Evolutionary conservation across 2,113 vertebrate species (phyloP).

Genomic region (Leucopsar rothschildi): DNA sequence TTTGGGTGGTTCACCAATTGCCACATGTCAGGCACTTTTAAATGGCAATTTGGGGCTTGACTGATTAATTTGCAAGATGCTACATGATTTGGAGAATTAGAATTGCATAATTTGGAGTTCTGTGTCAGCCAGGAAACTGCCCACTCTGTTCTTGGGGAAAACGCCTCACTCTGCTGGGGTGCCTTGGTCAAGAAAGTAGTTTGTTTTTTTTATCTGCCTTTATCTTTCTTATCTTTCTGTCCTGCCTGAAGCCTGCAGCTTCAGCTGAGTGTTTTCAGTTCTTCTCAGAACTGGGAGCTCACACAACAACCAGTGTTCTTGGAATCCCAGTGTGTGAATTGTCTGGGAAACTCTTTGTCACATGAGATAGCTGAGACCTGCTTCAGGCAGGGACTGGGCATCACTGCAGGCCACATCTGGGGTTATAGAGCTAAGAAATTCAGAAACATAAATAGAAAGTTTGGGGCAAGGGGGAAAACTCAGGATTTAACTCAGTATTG

Average conservation of each 20-base stretch:
- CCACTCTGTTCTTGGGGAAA: background rate
- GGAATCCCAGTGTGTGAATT: background rate
- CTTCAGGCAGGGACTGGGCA: background rate
- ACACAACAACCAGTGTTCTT: background rate
- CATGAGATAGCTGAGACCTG: fast-evolving
- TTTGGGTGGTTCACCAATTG: background rate
- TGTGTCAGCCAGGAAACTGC: background rate
- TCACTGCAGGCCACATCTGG: background rate
- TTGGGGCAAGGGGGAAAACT: background rate
- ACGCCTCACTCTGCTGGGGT: background rate
- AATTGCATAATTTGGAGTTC: background rate
- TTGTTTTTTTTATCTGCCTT: background rate
- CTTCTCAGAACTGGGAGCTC: background rate
- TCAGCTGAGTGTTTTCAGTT: background rate
- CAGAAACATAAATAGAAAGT: background rate
- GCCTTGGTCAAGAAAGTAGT: background rate
- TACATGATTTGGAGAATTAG: background rate
- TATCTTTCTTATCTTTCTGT: background rate
- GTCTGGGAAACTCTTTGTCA: background rate
- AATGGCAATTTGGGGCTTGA: background rate
- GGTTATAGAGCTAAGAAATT: background rate
- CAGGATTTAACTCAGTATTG: background rate
- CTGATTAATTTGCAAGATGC: constrained; percentile 26
- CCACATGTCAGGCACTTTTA: background rate
- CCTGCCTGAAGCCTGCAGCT: background rate